phyloP scores from a whole-genome alignment of 2,797 vertebrate species.

The Bovichtus variegatus region DNA sequence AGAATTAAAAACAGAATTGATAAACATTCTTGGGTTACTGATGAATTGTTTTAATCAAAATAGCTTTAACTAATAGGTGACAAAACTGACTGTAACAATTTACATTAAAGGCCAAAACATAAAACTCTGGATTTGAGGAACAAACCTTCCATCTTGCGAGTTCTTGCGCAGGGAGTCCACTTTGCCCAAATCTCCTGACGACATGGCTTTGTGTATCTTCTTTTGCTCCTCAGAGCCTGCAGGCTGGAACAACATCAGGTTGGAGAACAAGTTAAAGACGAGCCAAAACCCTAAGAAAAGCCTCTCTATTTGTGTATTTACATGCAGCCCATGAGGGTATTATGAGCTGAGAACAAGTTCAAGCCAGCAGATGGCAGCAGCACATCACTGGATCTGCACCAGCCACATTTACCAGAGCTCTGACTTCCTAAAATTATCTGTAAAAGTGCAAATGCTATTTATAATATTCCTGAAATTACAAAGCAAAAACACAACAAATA shows the following conservation, averaged over 20 bases:
- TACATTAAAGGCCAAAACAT: not conserved
- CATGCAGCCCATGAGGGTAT: not conserved
- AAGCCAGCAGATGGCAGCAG: slow-evolving; percentile 71
- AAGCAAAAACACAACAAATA: slow-evolving; percentile 1
- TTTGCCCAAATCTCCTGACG: slow-evolving; percentile 93
- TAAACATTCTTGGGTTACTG: not conserved
- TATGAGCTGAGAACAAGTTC: not conserved
- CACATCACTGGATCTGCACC: slow-evolving; percentile 1
- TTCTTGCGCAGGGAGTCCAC: slow-evolving; percentile 86
- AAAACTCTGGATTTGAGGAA: not conserved
- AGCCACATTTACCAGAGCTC: not conserved
- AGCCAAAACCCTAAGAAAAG: not conserved
- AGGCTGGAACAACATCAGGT: slow-evolving; percentile 79
- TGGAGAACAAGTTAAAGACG: slow-evolving; percentile 8
- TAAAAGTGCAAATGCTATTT: not conserved
- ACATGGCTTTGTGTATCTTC: slow-evolving; percentile 94
- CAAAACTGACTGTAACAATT: not conserved
- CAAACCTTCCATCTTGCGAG: slow-evolving; percentile 92
- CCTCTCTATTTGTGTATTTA: not conserved
- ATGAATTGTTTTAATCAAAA: not conserved
- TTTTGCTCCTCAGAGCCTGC: slow-evolving; percentile 83
- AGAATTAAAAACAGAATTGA: not conserved
- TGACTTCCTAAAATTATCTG: not conserved
- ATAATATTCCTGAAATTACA: not conserved
- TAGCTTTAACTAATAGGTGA: not conserved